Conservation (phyloP, 2,888 invertebrate genomes). For the Onthophagus sagittarius region DNA sequence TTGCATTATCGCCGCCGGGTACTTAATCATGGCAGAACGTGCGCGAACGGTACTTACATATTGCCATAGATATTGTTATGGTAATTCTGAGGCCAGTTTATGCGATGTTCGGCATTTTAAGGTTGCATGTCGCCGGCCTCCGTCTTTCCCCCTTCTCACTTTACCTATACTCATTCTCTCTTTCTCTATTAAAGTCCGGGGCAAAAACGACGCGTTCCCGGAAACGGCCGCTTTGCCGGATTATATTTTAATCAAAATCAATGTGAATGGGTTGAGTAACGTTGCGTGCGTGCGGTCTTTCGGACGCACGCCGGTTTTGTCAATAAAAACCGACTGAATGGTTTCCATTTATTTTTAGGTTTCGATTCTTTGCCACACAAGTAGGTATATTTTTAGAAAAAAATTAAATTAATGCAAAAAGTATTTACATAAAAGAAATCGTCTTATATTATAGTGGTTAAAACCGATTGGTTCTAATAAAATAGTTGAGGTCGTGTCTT, state of each 20-base stretch:
- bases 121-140: background rate
- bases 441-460: background rate
- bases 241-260: slow-evolving; percentile 24
- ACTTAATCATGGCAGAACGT: background rate
- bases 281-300: slow-evolving; percentile 18
- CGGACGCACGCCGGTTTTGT: background rate
- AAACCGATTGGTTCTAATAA: background rate
- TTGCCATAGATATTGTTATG: background rate
- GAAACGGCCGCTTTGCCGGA: slow-evolving; percentile 14
- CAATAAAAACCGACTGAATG: background rate
- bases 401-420: too few relatives aligned
- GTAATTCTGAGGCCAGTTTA: background rate
- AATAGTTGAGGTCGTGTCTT: background rate
- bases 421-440: background rate
- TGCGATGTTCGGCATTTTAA: background rate
- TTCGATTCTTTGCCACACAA: background rate
- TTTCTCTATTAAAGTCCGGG: background rate
- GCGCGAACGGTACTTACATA: background rate
- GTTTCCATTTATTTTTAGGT: background rate
- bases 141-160: background rate
- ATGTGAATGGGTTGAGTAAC: slow-evolving; percentile 20
- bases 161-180: background rate
- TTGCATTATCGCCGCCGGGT: background rate
- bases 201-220: background rate
- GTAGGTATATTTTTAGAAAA: background rate